Base-by-base conservation (phyloP, 2,888 invertebrate genomes). In the Dasysyrphus albostriatus region DNA sequence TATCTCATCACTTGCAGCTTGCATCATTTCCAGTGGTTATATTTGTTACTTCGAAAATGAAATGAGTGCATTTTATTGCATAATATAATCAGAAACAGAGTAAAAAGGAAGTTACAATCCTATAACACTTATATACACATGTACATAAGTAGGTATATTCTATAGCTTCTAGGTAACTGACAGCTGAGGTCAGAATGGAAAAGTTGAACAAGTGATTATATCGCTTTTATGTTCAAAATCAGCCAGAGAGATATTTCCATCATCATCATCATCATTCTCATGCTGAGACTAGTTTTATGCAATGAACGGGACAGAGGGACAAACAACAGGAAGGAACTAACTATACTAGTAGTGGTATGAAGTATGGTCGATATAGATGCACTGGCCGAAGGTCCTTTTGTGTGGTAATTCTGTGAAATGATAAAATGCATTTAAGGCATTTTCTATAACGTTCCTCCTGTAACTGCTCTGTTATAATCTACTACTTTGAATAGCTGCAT, bases 351-450 rank as follows among this genome's bases (percentile, higher is more conserved):
- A 16, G 34, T 37, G 16, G 34, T 16, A 34, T 16, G 58, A 34
- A 24, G 24, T 24, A 24, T 29, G 37, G 59, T 6, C 0, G 37
- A 16, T 42, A 58, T 65, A 65, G 32, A 16, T 44, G 49, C 19
- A 49, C 5, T 74, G 79, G 67, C 79, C 74, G 56, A 80, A 51
- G 56, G 74, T 70, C 80, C 83, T 78, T 83, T 83, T 83, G 65
- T 83, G 83, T 83, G 83, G 78, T 69, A 83, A 80, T 83, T 83
- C 56, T 58, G 56, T 58, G 75, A 63, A 83, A 70, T 75, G 70
- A 58, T 58, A 83, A 83, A 83, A 79, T 83, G 83, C 80, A 83
- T 80, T 83, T 83, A 70, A 79, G 75, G 75, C 83, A 83, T 69
- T 80, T 83, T 83, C 80, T 58, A 83, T 83, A 61, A 39, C 19